Percentiles rank a stretch among this genome's conserved stretches.
Conservation (phyloP, 2,113 vertebrate species). For the Zosterops borbonicus region DNA sequence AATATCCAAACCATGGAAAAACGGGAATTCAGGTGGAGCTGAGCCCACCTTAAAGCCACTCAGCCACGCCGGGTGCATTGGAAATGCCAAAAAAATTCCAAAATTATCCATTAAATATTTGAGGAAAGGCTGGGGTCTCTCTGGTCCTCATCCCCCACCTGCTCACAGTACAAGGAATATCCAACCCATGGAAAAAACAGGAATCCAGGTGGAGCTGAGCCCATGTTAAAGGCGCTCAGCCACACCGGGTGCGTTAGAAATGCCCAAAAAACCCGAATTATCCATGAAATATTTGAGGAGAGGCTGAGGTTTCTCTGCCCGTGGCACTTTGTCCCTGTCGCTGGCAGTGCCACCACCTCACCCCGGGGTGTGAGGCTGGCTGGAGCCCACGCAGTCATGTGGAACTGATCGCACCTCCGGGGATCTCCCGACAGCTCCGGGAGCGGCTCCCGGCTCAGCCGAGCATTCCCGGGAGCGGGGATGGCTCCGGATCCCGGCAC, state of each 20-base stretch:
- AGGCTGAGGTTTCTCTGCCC: background rate
- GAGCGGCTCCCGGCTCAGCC: no score
- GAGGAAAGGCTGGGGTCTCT: background rate
- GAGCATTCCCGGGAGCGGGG: no score
- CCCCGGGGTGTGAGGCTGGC: no score
- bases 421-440: no score
- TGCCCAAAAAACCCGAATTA: background rate
- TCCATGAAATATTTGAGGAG: rapidly evolving
- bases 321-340: rapidly evolving
- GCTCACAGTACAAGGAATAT: rapidly evolving
- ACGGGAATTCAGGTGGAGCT: background rate
- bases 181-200: no score
- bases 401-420: no score
- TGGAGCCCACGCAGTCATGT: no score
- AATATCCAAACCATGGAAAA: rapidly evolving
- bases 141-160: background rate
- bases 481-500: no score
- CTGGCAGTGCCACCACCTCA: no score
- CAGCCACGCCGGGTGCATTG: rapidly evolving
- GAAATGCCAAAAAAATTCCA: background rate
- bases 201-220: no score
- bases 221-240: no score
- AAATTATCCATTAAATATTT: rapidly evolving
- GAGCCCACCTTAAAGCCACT: background rate
- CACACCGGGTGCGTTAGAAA: no score